Percentiles rank a stretch among this genome's conserved stretches.
phyloP scores from a whole-genome alignment of 2,888 invertebrate species.

The Apotomis turbidana region DNA sequence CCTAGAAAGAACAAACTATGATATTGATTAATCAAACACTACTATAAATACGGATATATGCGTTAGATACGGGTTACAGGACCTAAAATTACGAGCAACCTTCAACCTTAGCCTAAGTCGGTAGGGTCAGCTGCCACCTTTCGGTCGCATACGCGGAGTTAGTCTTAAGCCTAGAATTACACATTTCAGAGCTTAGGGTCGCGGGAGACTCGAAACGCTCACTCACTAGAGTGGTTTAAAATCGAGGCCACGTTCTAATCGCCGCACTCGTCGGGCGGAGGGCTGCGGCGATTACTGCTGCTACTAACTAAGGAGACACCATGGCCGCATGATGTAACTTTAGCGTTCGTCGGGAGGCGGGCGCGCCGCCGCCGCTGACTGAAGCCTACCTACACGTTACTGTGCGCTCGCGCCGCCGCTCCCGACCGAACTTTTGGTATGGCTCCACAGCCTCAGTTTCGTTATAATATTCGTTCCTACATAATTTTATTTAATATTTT shows the following conservation, averaged over 20 bases:
- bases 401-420: conserved; percentile 44
- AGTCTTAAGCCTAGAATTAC: conserved; percentile 65
- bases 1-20: conserved; percentile 56
- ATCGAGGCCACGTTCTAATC: conserved; percentile 78
- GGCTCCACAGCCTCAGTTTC: conserved; percentile 76
- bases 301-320: conserved; percentile 73
- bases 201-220: conserved; percentile 58
- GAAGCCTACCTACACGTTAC: neutral
- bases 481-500: conserved; percentile 62
- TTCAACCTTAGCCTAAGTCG: conserved; percentile 61
- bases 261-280: conserved; percentile 55
- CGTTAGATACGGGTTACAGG: conserved; percentile 62
- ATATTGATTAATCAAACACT: conserved; percentile 61
- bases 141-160: conserved; percentile 41
- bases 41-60: conserved; percentile 62
- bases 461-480: conserved; percentile 65
- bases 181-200: conserved; percentile 81
- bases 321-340: conserved; percentile 82
- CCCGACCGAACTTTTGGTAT: conserved; percentile 69
- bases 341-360: conserved; percentile 61
- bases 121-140: conserved; percentile 47
- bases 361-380: conserved; percentile 38
- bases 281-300: conserved; percentile 7
- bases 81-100: conserved; percentile 63
- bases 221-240: conserved; percentile 66